Conservation (phyloP, 2,797 vertebrate species). For the Sardinella longiceps region DNA sequence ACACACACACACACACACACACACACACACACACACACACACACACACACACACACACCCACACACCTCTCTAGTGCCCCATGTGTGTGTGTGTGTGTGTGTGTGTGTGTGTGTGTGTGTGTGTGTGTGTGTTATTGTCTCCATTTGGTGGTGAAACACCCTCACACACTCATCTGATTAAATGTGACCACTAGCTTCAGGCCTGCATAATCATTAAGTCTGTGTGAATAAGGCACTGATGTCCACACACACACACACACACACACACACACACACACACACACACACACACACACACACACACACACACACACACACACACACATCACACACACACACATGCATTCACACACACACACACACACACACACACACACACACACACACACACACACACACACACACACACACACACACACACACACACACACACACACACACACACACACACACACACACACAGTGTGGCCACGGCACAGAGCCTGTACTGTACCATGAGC, state of each 20-base stretch:
- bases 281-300: constrained; percentile 32
- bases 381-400: constrained; percentile 21
- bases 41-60: background rate
- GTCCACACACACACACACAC: constrained; percentile 16
- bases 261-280: constrained; percentile 21
- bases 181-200: constrained; percentile 46
- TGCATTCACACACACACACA: constrained; percentile 19
- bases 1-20: too few relatives aligned
- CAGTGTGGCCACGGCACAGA: background rate
- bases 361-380: constrained; percentile 29
- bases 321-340: constrained; percentile 40
- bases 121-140: constrained; percentile 19
- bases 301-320: constrained; percentile 13
- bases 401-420: constrained; percentile 28
- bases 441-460: constrained; percentile 21
- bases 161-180: constrained; percentile 46
- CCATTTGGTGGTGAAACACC: constrained; percentile 24
- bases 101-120: too few relatives aligned
- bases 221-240: background rate
- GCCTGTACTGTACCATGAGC: too few relatives aligned
- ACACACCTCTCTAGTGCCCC: background rate
- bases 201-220: constrained; percentile 33
- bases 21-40: background rate
- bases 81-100: background rate
- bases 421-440: constrained; percentile 25